Base-by-base conservation (phyloP, 2,888 invertebrate genomes). In the Drosophila dives region DNA sequence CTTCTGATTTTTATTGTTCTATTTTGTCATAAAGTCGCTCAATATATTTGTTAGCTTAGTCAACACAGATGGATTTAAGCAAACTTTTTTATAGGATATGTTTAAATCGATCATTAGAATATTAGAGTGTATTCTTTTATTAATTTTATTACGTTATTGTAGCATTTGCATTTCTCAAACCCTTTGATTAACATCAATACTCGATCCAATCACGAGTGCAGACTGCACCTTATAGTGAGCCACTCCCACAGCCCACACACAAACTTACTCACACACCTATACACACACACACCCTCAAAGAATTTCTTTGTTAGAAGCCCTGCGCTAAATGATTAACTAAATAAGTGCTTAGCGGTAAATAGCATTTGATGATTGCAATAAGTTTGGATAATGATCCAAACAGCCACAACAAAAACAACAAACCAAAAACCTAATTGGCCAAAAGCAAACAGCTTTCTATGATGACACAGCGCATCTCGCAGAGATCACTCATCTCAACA, bases 281-380 rank as follows among this genome's bases (percentile, higher is more conserved):
- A 23, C 23, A 2, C 2, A 42, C 45, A 40, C 61, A 36, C 29
- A 32, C 29, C 40, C 32, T 11, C 26, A 17, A n/a, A 36, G 29
- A 73, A 64, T 75, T 83, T 79, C 68, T 64, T 71, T 58, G 20
- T 56, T 65, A 20, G 15, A 23, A 53, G 45, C 51, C 58, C 38
- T n/a, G 32, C 58, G 83, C 55, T 73, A 83, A 89, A 58, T 81
- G 77, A 73, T 88, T 81, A 61, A 63, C 67, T 73, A 86, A 86
- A 83, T 75, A 75, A 86, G 76, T 62, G 42, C 29, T 62, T 15
- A n/a, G 26, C 34, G 48, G 33, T 38, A 36, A 59, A 34, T 40
- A 64, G 48, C 56, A 51, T 59, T 38, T 77, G 61, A 12, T 66
- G 56, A 15, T 50, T 56, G 20, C 42, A 59, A 38, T 48, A 38